Evolutionary conservation across 2,113 vertebrate species (phyloP).

Genomic region (Clarias magur): DNA sequence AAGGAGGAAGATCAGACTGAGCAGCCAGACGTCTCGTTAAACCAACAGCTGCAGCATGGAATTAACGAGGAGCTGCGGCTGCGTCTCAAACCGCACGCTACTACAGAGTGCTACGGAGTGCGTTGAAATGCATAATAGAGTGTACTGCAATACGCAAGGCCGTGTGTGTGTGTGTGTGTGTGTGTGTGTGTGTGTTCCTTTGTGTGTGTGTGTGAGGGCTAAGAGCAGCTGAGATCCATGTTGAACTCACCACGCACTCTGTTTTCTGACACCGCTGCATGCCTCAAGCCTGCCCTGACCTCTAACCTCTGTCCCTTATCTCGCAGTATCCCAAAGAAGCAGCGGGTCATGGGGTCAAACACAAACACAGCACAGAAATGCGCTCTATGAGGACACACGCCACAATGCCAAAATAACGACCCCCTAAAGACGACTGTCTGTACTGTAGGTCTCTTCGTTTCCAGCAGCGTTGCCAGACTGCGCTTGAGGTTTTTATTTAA

Average conservation of each 20-base stretch:
- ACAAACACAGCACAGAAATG: neutral
- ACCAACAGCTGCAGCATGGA: neutral
- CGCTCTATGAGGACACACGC: neutral
- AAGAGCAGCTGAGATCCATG: conserved; percentile 15
- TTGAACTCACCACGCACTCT: neutral
- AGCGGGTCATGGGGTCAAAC: neutral
- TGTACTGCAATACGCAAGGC: neutral
- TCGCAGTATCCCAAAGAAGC: conserved; percentile 12
- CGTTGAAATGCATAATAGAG: neutral
- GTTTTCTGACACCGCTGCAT: conserved; percentile 3
- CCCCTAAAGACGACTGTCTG: neutral
- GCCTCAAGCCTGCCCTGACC: conserved; percentile 20
- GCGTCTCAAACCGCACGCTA: conserved; percentile 15
- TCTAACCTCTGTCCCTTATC: conserved; percentile 7
- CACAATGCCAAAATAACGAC: neutral
- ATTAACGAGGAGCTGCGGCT: neutral
- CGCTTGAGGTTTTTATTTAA: neutral
- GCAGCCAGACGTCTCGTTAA: conserved; percentile 10
- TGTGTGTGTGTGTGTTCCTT: neutral
- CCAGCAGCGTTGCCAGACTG: neutral
- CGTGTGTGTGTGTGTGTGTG: neutral
- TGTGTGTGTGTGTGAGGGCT: neutral
- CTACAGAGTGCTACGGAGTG: neutral
- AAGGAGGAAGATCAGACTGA: neutral
- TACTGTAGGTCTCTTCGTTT: neutral